Evolutionary conservation across 2,797 vertebrate species (phyloP).

Genomic region (Erpetoichthys calabaricus): DNA sequence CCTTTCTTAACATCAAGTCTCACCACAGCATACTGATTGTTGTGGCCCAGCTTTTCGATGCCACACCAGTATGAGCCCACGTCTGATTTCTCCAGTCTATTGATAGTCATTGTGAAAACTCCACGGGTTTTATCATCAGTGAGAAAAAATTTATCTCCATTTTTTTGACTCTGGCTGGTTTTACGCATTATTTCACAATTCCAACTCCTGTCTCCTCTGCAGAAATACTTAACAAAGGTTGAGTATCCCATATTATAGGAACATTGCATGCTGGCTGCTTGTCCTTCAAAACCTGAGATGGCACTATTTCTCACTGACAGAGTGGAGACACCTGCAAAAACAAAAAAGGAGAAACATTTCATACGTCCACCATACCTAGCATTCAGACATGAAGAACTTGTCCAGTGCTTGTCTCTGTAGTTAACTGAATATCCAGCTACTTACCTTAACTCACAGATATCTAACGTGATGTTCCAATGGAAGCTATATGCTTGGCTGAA

Average conservation of each 20-base stretch:
- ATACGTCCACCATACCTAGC: too few relatives aligned
- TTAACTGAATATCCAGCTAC: too few relatives aligned
- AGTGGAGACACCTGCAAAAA: not conserved
- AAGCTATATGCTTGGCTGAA: too few relatives aligned
- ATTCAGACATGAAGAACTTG: too few relatives aligned
- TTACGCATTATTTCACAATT: not conserved
- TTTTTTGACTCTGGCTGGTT: not conserved
- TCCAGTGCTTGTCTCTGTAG: too few relatives aligned
- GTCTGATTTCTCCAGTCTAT: not conserved
- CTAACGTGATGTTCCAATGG: too few relatives aligned
- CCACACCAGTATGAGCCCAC: not conserved
- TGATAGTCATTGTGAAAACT: slow-evolving; percentile 2
- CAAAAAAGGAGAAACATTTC: too few relatives aligned
- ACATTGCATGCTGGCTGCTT: not conserved
- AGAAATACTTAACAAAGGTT: not conserved
- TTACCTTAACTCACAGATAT: too few relatives aligned
- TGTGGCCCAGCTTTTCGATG: not conserved
- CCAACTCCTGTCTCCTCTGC: not conserved
- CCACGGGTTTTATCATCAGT: not conserved
- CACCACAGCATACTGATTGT: too few relatives aligned
- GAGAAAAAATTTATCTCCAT: not conserved
- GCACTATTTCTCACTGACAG: not conserved
- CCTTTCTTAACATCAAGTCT: too few relatives aligned
- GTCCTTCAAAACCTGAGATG: not conserved
- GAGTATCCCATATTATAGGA: not conserved